A percentile compares a stretch with the other conserved stretches of the same genome.
Conservation (phyloP, 64 coral and sea anemone genomes). For the Orbicella faveolata region DNA sequence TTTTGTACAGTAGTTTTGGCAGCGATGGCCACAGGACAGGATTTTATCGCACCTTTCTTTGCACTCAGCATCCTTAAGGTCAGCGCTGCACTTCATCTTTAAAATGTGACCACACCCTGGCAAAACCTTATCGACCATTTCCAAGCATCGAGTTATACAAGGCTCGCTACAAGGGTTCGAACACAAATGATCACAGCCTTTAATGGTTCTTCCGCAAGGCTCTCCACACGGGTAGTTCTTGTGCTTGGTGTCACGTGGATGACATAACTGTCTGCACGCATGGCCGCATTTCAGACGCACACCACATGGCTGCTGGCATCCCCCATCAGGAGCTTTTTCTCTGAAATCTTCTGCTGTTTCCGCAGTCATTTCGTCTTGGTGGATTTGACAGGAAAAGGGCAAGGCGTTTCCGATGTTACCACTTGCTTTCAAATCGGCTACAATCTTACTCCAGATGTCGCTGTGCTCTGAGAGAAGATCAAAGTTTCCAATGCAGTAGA, state of each 20-base stretch:
- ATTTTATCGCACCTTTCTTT: constrained; percentile 31
- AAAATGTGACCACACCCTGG: constrained; percentile 48
- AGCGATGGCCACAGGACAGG: constrained; percentile 62
- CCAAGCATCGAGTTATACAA: constrained; percentile 38
- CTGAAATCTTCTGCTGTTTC: constrained; percentile 54
- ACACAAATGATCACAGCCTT: constrained; percentile 69
- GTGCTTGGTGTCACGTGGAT: constrained; percentile 66
- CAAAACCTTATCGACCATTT: constrained; percentile 38
- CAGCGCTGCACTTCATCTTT: constrained; percentile 34
- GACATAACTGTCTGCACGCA: constrained; percentile 58
- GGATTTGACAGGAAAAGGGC: constrained; percentile 72
- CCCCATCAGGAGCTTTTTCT: constrained; percentile 56
- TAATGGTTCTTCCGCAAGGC: constrained; percentile 45
- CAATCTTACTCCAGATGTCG: constrained; percentile 68
- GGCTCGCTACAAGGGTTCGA: constrained; percentile 25
- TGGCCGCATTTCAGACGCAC: constrained; percentile 79
- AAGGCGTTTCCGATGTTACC: constrained; percentile 40
- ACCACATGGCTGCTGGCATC: constrained; percentile 59
- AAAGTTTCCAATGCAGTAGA: constrained; percentile 91
- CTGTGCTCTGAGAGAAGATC: constrained; percentile 48
- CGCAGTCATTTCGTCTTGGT: constrained; percentile 29
- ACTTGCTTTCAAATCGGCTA: constrained; percentile 14
- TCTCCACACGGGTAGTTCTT: constrained; percentile 43
- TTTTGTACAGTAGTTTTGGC: constrained; percentile 29
- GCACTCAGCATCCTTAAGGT: constrained; percentile 11